Percentiles rank a stretch among this genome's conserved stretches.
Evolutionary conservation across 2,113 vertebrate species (phyloP).

Genomic region (Archocentrus centrarchus): DNA sequence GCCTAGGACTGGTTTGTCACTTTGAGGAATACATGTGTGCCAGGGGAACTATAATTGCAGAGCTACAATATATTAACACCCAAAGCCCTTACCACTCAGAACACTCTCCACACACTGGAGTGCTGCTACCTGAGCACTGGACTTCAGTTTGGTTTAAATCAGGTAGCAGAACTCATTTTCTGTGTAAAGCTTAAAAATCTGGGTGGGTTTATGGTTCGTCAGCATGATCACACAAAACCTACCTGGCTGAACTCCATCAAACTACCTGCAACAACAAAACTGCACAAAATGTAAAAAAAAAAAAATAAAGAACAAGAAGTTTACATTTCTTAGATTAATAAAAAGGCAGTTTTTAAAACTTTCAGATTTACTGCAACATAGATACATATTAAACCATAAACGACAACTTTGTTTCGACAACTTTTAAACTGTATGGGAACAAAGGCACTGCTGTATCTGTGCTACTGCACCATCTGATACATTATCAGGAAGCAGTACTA

Average conservation of each 20-base stretch:
- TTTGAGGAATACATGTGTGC: constrained; percentile 32
- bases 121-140: neutral
- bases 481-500: too few relatives aligned
- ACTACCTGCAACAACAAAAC: neutral
- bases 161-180: neutral
- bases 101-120: neutral
- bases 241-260: neutral
- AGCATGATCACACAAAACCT: neutral
- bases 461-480: too few relatives aligned
- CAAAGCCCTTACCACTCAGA: neutral
- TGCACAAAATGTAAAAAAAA: neutral
- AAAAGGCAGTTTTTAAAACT: too few relatives aligned
- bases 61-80: constrained; percentile 38
- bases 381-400: too few relatives aligned
- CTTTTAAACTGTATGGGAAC: too few relatives aligned
- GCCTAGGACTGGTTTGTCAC: constrained; percentile 40
- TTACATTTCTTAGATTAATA: too few relatives aligned
- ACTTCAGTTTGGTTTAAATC: neutral
- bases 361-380: too few relatives aligned
- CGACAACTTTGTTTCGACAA: too few relatives aligned
- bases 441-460: too few relatives aligned
- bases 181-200: neutral
- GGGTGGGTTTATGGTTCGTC: fast-evolving
- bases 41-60: constrained; percentile 23
- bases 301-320: too few relatives aligned